Evolutionary conservation across 2,113 vertebrate genomes (phyloP), one percentile per base, ranked within the genome.

Genomic region (Macquaria ambigua): DNA sequence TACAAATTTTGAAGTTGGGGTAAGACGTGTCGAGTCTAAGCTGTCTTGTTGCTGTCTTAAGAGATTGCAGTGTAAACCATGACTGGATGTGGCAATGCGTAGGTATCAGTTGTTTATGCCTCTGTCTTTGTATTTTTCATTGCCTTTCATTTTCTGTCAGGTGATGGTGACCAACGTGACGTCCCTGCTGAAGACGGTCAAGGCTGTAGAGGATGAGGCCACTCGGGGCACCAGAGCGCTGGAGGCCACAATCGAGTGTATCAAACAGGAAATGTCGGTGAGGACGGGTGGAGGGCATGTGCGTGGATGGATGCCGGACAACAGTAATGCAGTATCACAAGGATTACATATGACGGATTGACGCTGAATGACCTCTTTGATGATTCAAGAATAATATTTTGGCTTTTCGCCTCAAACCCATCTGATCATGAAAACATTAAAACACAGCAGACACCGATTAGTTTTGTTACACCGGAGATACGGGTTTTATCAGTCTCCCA

Each of bases 81-180:
- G 7, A 72, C 69, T 72, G 25, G 21, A 55, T 53, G 31, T n/a
- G 12, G 31, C 4, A 8, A 28, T 25, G 8, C 25, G 23, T 25
- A 23, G 28, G 9, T 21, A 48, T 70, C 18, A 18, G 48, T 43
- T 43, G 10, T 12, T 43, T 12, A 3, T 43, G 43, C 50, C 18
- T 53, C 52, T 8, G 6, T 21, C 18, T 53, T 52, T 3, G 18
- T 52, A 20, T 48, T 16, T 48, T 50, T 50, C 14, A 48, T 18
- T 50, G 48, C 48, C 48, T 52, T 64, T 56, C 2, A 15, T 23
- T 4, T 68, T n/a, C 7, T 70, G 23, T 56, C 52, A 99, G 98
- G 99, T 99, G 80, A 99, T 99, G 98, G 98, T 99, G 90, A 99
- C 98, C 72, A 99, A 99, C 12, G 98, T 99, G 79, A 99, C 98